Percentiles rank a stretch among this genome's conserved stretches.
Evolutionary conservation across 2,797 vertebrate species (phyloP).

Genomic region (Sebastes matsubarae): DNA sequence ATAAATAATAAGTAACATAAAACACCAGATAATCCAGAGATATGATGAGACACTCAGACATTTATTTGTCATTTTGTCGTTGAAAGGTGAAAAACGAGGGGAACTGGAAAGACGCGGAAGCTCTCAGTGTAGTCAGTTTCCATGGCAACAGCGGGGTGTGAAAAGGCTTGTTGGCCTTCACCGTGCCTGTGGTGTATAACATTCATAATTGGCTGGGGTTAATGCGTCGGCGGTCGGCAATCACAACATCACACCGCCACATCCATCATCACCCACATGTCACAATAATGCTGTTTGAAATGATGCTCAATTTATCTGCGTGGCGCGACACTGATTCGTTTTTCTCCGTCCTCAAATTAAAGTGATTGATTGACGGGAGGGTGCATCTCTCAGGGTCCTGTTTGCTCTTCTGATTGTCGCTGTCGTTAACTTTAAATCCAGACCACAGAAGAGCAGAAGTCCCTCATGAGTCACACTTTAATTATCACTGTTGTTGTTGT

Average conservation of each 20-base stretch:
- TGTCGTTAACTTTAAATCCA: slow-evolving; percentile 36
- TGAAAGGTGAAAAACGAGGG: slow-evolving; percentile 39
- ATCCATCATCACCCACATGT: slow-evolving; percentile 74
- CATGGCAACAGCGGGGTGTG: slow-evolving; percentile 78
- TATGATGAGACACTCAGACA: slow-evolving; percentile 19
- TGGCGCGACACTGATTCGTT: slow-evolving; percentile 39
- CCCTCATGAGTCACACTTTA: slow-evolving; percentile 41
- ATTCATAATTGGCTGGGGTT: slow-evolving; percentile 81
- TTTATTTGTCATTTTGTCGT: slow-evolving; percentile 20
- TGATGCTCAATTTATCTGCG: slow-evolving; percentile 65
- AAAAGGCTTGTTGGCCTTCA: slow-evolving; percentile 75
- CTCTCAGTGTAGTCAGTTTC: slow-evolving; percentile 75
- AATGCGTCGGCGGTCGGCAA: slow-evolving; percentile 75
- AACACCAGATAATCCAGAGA: neutral
- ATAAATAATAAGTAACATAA: neutral
- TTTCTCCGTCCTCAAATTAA: slow-evolving; percentile 47
- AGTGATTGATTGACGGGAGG: slow-evolving; percentile 66
- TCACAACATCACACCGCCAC: slow-evolving; percentile 68
- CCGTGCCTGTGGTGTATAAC: slow-evolving; percentile 74
- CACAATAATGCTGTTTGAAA: slow-evolving; percentile 62
- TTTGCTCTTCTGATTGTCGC: slow-evolving; percentile 48
- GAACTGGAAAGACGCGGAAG: slow-evolving; percentile 34
- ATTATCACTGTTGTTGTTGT: slow-evolving; percentile 36
- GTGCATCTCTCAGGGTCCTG: slow-evolving; percentile 36
- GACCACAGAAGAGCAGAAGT: slow-evolving; percentile 8